Conservation (phyloP, 2,113 vertebrate species). For the Haemorhous mexicanus region DNA sequence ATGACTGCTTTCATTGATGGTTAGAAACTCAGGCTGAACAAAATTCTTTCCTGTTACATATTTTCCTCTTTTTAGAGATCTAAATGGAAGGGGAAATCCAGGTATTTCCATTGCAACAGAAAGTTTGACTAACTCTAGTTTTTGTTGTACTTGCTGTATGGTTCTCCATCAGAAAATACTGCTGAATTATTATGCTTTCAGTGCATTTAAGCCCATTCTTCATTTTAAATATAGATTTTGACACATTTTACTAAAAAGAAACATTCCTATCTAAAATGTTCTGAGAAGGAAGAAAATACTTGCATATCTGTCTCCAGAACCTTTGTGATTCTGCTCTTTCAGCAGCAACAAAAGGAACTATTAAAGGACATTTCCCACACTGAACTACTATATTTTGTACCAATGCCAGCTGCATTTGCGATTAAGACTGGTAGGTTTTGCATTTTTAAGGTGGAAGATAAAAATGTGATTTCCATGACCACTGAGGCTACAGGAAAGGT, state of each 20-base stretch:
- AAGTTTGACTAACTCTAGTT: background rate
- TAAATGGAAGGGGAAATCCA: background rate
- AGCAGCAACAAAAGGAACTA: background rate
- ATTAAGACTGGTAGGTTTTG: background rate
- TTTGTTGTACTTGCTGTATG: background rate
- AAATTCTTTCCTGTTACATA: background rate
- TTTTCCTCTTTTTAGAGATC: background rate
- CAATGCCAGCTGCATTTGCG: background rate
- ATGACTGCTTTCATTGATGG: background rate
- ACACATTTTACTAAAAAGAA: background rate
- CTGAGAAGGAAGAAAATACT: background rate
- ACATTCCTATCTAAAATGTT: background rate
- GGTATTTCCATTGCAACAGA: background rate
- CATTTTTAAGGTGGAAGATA: background rate
- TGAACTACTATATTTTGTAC: background rate
- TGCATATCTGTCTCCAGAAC: background rate
- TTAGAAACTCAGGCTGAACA: background rate
- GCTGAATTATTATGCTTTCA: background rate
- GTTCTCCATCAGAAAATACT: background rate
- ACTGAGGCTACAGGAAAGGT: background rate
- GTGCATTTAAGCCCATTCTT: background rate
- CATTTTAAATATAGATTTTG: background rate
- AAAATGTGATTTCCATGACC: background rate
- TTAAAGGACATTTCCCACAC: background rate
- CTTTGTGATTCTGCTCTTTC: background rate